Conservation (phyloP, 2,888 invertebrate species). For the Meiosimyza platycephala region DNA sequence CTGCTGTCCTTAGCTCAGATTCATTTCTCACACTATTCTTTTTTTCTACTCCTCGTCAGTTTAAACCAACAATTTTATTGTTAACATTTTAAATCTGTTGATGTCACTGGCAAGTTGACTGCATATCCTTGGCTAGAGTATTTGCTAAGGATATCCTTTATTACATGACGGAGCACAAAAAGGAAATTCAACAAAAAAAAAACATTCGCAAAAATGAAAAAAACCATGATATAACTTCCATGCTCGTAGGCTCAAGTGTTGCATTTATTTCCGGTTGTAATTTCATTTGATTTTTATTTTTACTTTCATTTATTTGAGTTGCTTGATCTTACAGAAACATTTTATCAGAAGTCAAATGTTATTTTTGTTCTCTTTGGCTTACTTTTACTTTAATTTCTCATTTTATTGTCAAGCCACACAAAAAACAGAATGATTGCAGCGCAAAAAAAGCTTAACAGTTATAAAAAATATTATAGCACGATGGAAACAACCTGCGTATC, state of each 20-base stretch:
- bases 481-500: too few species aligned
- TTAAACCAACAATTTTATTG: conserved; percentile 1
- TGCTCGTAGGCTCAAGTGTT: conserved; percentile 15
- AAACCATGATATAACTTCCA: neutral
- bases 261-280: conserved; percentile 19
- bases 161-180: conserved; percentile 2
- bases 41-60: neutral
- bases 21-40: neutral
- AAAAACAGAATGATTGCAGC: too few species aligned
- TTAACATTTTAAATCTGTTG: conserved; percentile 31
- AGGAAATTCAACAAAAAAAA: neutral
- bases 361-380: too few species aligned
- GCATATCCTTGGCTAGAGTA: conserved; percentile 15
- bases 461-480: too few species aligned
- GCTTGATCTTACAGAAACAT: too few species aligned
- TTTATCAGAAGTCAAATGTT: too few species aligned
- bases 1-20: too few species aligned
- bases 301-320: neutral
- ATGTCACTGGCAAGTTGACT: conserved; percentile 20
- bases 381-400: too few species aligned
- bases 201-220: neutral
- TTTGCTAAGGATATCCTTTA: conserved; percentile 30
- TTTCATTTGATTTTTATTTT: conserved; percentile 1
- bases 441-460: too few species aligned
- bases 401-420: too few species aligned